Conservation (phyloP, 1,140 invertebrate species). For the Apis dorsata region DNA sequence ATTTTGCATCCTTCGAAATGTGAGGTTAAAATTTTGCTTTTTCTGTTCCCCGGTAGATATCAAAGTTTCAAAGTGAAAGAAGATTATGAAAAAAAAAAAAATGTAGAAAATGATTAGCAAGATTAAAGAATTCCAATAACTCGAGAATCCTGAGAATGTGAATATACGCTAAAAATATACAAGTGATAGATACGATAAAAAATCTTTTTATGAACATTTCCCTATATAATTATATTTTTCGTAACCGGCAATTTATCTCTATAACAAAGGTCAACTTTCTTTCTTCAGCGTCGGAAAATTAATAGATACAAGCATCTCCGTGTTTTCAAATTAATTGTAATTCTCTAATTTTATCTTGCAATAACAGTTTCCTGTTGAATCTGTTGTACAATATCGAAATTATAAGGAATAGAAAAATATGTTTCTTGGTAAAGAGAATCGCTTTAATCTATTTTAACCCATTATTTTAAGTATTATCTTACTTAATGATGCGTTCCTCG, state of each 20-base stretch:
- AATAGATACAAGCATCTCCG: background rate
- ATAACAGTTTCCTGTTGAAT: background rate
- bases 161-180: background rate
- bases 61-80: background rate
- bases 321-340: conserved; percentile 3
- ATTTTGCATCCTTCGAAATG: background rate
- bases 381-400: background rate
- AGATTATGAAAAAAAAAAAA: background rate
- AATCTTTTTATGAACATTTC: background rate
- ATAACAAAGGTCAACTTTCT: conserved; percentile 1
- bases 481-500: background rate
- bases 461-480: conserved; percentile 3
- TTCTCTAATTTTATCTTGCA: background rate
- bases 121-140: background rate
- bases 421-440: background rate
- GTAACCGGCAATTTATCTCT: background rate
- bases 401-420: background rate
- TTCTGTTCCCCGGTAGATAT: background rate
- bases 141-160: background rate
- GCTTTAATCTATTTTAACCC: background rate
- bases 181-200: background rate
- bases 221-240: conserved; percentile 5
- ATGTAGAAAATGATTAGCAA: background rate
- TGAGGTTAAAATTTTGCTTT: background rate
- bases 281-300: background rate